A percentile compares a stretch with the other conserved stretches of the same genome.
Evolutionary conservation across 2,888 invertebrate species (phyloP).

Genomic region (Pherbina coryleti): DNA sequence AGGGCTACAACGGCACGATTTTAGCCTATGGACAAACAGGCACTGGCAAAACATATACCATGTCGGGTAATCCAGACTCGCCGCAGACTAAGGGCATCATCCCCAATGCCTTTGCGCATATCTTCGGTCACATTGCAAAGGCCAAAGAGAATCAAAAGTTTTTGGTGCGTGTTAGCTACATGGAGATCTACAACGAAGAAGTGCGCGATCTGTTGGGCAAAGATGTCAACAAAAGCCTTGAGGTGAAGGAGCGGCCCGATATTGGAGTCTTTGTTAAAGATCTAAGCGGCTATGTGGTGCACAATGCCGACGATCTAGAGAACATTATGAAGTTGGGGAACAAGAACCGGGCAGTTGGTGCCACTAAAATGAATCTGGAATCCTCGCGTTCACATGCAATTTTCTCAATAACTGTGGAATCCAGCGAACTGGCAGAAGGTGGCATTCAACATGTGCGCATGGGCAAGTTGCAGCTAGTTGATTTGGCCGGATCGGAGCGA

Average conservation of each 20-base stretch:
- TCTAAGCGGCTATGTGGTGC: conserved; percentile 96
- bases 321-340: conserved; percentile 96
- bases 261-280: conserved; percentile 98
- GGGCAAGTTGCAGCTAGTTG: conserved; percentile 97
- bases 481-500: conserved; percentile 97
- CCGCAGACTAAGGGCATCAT: conserved; percentile 96
- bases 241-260: conserved; percentile 95
- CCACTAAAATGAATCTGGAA: conserved; percentile 97
- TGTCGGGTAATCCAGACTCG: conserved; percentile 91
- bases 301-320: conserved; percentile 95
- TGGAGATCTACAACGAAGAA: conserved; percentile 99
- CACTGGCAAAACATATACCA: conserved; percentile 98
- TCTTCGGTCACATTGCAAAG: conserved; percentile 97
- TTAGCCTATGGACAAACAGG: conserved; percentile 94
- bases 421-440: conserved; percentile 85
- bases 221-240: conserved; percentile 86
- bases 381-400: conserved; percentile 98
- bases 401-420: conserved; percentile 97
- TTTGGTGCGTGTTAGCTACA: conserved; percentile 95
- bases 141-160: conserved; percentile 95
- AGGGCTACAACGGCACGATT: conserved; percentile 96
- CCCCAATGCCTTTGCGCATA: conserved; percentile 98
- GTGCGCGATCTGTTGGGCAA: conserved; percentile 94
- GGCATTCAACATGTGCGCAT: conserved; percentile 90
- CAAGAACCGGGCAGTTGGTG: conserved; percentile 90